Evolutionary conservation across 2,888 invertebrate species (phyloP), one percentile per base, ranked within the genome.

Genomic region (Caenorhabditis doughertyi): DNA sequence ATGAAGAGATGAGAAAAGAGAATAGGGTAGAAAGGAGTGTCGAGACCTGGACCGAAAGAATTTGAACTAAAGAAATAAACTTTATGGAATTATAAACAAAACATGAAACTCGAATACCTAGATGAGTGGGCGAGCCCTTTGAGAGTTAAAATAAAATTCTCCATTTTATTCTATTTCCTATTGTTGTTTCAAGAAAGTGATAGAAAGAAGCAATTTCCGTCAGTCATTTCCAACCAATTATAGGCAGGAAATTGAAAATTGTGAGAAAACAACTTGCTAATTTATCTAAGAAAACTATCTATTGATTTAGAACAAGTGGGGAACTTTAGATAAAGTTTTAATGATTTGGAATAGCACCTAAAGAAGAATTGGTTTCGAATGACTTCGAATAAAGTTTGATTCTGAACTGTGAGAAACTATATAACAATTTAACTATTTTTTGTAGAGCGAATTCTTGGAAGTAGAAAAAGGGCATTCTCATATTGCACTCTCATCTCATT

Each of bases 401-500:
- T n/a, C n/a, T n/a, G n/a, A n/a, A n/a, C n/a, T n/a, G 39, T 39
- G 13, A 39, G 39, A 47, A 4, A 47, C n/a, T 3, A 47, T 3
- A 7, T 47, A 7, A 18, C 42, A 11, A n/a, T 65, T 32, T 18
- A 47, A 8, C 44, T 47, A 47, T 7, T 47, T 47, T 47, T 47
- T 13, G 53, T 29, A 70, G 47, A 25, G 60, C 55, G 18, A 68
- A 55, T 68, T 68, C 53, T 35, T 0, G 39, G 67, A 65, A 53
- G 18, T 49, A 25, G 42, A 42, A 35, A 29, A 7, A 18, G 73
- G 44, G 11, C 49, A 65, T 65, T 65, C 51, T 23, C 51, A 65
- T 65, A 65, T 65, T 65, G 51, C 51, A 51, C 51, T 49, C 27
- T 64, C 64, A 49, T 64, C 49, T 65, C 51, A 25, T 65, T 65